Base-by-base conservation (phyloP, 2,797 vertebrate genomes). In the Pseudomugil gertrudae region DNA sequence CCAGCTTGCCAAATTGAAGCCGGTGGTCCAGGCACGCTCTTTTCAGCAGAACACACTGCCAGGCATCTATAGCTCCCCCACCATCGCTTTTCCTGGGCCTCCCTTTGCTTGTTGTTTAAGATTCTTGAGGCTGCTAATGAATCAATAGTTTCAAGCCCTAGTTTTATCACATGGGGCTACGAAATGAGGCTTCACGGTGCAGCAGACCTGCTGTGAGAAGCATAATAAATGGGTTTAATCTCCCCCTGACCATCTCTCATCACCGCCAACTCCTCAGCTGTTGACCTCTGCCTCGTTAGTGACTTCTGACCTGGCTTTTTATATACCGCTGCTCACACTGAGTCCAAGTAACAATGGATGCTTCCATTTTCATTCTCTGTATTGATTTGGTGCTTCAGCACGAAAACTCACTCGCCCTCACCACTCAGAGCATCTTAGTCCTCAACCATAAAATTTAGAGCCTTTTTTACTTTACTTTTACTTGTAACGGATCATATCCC, bases 301-400 rank as follows among this genome's bases (percentile, higher is more conserved):
- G 88, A 90, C 84, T 84, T 73, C 63, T 91, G 92, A 86, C 93
- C 91, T 68, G 13, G 7, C 0, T 7, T 73, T 79, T 93, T 94
- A 90, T 63, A 33, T 72, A 50, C 55, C 71, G 9, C 45, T 24
- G 58, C 78, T 79, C 63, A 54, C 30, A 69, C 76, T 45, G 71
- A 70, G 76, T 69, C 62, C 43, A 63, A 43, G 45, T 67, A 81
- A 90, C 91, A 90, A 87, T 84, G 67, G 81, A 52, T 3, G 53
- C 62, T 68, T 87, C 77, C 65, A 74, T 84, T 78, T 72, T 77
- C 76, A 53, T 26, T 63, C 74, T 61, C 67, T 76, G 62, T 69
- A 78, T 90, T 85, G 87, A 88, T 86, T 86, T 2, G 5, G 63
- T 80, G 56, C 71, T 36, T 66, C 62, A 21, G 48, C 78, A 77